Percentiles rank a stretch among this genome's conserved stretches.
Conservation (phyloP, 2,797 vertebrate genomes). For the Sphenopsis melanotis region DNA sequence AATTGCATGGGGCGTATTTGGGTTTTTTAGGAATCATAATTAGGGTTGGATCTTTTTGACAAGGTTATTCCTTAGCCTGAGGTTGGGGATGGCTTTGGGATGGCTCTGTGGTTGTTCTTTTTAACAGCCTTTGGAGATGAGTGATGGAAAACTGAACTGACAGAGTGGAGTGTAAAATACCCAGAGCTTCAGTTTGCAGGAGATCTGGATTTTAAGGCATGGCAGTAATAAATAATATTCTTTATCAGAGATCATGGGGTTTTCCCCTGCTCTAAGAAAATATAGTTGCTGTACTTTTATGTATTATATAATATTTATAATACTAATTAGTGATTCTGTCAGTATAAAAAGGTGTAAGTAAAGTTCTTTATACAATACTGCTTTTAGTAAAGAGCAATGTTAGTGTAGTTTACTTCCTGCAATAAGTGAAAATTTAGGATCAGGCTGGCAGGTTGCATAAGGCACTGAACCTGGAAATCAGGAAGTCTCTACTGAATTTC, state of each 20-base stretch:
- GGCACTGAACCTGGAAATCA: neutral
- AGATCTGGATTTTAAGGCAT: neutral
- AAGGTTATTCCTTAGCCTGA: neutral
- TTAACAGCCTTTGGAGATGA: neutral
- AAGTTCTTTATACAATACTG: neutral
- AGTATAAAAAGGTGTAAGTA: neutral
- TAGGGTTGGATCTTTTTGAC: neutral
- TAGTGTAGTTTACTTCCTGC: neutral
- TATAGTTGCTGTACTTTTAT: neutral
- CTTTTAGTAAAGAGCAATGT: neutral
- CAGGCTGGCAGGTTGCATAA: neutral
- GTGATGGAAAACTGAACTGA: neutral
- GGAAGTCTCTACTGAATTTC: neutral
- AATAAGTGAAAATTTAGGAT: neutral
- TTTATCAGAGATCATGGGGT: neutral
- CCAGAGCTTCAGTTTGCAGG: neutral
- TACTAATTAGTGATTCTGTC: neutral
- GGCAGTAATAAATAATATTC: neutral
- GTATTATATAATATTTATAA: neutral
- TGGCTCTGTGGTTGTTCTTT: neutral
- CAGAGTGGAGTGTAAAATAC: neutral
- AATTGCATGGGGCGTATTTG: rapidly evolving
- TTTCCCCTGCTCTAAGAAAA: neutral
- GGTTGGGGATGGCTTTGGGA: neutral
- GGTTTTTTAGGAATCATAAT: neutral